Conservation (phyloP, 2,888 invertebrate genomes). For the Eudemis profundana region DNA sequence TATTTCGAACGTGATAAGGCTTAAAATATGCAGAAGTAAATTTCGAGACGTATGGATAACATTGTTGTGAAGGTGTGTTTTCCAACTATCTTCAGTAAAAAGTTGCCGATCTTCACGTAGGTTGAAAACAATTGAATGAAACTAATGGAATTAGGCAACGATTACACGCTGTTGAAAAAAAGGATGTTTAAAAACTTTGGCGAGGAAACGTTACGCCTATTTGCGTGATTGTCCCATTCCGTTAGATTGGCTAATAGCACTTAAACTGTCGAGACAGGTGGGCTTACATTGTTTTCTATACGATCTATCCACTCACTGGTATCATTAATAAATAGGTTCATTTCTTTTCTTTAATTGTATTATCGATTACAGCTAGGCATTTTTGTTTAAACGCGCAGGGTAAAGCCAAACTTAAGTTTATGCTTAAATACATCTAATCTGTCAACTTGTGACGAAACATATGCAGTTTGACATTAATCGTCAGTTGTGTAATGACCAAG, state of each 20-base stretch:
- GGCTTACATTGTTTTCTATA: neutral
- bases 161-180: slow-evolving; percentile 13
- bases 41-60: slow-evolving; percentile 22
- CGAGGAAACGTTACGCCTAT: slow-evolving; percentile 15
- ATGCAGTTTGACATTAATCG: no score
- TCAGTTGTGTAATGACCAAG: no score
- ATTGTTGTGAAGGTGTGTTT: slow-evolving; percentile 26
- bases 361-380: no score
- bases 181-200: slow-evolving; percentile 26
- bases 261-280: slow-evolving; percentile 7
- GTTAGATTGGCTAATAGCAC: slow-evolving; percentile 1
- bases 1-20: slow-evolving; percentile 21
- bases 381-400: no score
- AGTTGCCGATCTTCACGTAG: slow-evolving; percentile 16
- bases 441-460: no score
- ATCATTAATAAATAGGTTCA: neutral
- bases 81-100: slow-evolving; percentile 30
- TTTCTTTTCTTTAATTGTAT: no score
- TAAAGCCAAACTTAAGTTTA: no score
- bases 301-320: neutral
- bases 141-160: slow-evolving; percentile 32
- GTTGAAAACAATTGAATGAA: slow-evolving; percentile 37
- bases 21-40: slow-evolving; percentile 7
- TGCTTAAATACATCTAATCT: no score
- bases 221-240: neutral